Conservation (phyloP, 1,140 invertebrate species). For the Thaumetopoea pityocampa region DNA sequence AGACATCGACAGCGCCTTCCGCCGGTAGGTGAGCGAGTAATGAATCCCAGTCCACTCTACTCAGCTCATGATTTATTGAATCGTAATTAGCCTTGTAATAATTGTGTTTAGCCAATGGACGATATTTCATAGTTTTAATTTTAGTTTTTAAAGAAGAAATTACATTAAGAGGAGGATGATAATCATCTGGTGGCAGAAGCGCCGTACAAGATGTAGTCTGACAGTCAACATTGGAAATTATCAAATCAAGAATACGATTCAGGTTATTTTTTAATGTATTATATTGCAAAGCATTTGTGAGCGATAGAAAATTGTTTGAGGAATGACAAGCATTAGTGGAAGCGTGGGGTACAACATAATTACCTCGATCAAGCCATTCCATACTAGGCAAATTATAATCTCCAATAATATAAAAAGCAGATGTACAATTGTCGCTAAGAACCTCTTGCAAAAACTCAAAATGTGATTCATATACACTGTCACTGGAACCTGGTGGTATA, state of each 20-base stretch:
- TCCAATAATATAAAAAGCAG: neutral
- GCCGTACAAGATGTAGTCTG: neutral
- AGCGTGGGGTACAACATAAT: neutral
- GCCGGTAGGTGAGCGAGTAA: neutral
- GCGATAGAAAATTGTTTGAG: neutral
- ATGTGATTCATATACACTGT: neutral
- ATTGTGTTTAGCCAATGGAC: neutral
- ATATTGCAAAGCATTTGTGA: conserved; percentile 1
- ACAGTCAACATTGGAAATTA: conserved; percentile 3
- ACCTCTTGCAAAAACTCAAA: neutral
- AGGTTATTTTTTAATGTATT: conserved; percentile 3
- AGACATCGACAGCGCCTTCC: conserved; percentile 3
- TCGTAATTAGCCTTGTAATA: conserved; percentile 12
- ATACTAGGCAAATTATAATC: conserved; percentile 8
- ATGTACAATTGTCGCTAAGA: neutral
- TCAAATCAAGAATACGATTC: conserved; percentile 3
- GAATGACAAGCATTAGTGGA: neutral
- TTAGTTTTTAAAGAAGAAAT: neutral
- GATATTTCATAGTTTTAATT: neutral
- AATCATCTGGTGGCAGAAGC: neutral
- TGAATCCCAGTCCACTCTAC: neutral
- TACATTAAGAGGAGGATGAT: conserved; percentile 7
- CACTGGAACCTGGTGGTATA: neutral
- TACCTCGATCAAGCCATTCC: neutral
- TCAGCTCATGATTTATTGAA: conserved; percentile 1